These are phyloP conservation scores for Pterobdella sp. DNA, from an alignment of 2,888 invertebrate species.

Conservation along the genomic window DNA sequence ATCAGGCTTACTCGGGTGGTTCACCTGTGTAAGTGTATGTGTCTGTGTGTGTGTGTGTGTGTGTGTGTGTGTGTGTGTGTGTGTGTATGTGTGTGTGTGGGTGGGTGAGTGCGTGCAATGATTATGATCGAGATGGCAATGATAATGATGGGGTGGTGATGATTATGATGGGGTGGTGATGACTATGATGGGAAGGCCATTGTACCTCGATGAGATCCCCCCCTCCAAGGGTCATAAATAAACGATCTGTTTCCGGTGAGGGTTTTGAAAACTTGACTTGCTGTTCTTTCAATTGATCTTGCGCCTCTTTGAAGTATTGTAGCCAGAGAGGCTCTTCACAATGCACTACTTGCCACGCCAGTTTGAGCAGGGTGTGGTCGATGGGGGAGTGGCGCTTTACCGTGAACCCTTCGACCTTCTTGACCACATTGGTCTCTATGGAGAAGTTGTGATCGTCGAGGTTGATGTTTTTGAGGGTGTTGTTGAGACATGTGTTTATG, in stretches of 20 bases:
- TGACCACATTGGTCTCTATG: background rate
- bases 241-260: conserved; percentile 44
- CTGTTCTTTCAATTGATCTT: conserved; percentile 49
- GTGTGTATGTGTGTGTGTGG: no score
- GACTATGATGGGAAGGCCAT: no score
- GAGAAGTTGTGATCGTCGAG: background rate
- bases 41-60: no score
- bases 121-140: no score
- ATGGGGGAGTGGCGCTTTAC: conserved; percentile 42
- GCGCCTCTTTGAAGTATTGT: conserved; percentile 59
- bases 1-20: conserved; percentile 48
- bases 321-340: conserved; percentile 48
- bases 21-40: conserved; percentile 36
- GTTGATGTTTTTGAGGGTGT: background rate
- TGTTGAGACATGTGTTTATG: background rate
- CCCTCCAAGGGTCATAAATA: conserved; percentile 50
- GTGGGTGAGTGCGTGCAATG: no score
- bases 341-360: conserved; percentile 40
- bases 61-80: no score
- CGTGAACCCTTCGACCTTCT: conserved; percentile 31
- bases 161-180: no score
- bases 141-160: no score
- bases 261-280: conserved; percentile 46
- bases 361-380: conserved; percentile 39
- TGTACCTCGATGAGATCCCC: conserved; percentile 47